A percentile compares a stretch with the other conserved stretches of the same genome.
phyloP scores from a whole-genome alignment of 1,140 invertebrate genomes.

The Zaprionus ghesquierei region DNA sequence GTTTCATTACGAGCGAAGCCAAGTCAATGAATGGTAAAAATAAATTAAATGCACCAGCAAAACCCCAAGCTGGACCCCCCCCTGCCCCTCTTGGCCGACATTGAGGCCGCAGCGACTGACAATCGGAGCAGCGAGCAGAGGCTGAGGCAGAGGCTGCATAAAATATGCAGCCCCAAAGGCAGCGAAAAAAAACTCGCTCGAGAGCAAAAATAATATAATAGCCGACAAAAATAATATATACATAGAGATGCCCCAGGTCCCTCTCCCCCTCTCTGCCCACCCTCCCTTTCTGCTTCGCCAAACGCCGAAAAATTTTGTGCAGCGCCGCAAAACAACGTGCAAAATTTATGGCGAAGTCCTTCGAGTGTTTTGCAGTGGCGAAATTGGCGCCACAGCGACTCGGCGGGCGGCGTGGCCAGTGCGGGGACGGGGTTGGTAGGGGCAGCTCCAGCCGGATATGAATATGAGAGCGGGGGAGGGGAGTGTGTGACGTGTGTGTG shows the following conservation, averaged over 20 bases:
- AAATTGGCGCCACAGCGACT: slow-evolving; percentile 30
- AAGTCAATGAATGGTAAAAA: slow-evolving; percentile 53
- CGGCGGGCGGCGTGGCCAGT: too few relatives aligned
- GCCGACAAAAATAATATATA: slow-evolving; percentile 19
- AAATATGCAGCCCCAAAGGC: slow-evolving; percentile 55
- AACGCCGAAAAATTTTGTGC: slow-evolving; percentile 38
- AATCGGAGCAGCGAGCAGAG: not conserved
- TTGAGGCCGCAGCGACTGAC: slow-evolving; percentile 17
- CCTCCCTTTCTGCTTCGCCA: not conserved
- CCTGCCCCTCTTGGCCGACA: slow-evolving; percentile 23
- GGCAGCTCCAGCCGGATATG: not conserved
- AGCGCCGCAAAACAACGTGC: slow-evolving; percentile 60
- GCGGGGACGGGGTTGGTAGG: not conserved
- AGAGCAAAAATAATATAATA: slow-evolving; percentile 16
- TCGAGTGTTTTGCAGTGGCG: slow-evolving; percentile 46
- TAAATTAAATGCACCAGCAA: slow-evolving; percentile 35
- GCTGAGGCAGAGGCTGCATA: slow-evolving; percentile 39
- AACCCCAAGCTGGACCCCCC: too few relatives aligned
- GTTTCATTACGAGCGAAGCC: slow-evolving; percentile 39
- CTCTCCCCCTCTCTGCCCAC: not conserved
- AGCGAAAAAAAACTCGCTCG: slow-evolving; percentile 16
- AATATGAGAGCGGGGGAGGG: not conserved
- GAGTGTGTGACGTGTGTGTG: not conserved
- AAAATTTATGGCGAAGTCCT: slow-evolving; percentile 71
- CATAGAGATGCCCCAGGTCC: not conserved